Base-by-base conservation (phyloP, 2,797 vertebrate species). In the Scomberomorus guttatus region DNA sequence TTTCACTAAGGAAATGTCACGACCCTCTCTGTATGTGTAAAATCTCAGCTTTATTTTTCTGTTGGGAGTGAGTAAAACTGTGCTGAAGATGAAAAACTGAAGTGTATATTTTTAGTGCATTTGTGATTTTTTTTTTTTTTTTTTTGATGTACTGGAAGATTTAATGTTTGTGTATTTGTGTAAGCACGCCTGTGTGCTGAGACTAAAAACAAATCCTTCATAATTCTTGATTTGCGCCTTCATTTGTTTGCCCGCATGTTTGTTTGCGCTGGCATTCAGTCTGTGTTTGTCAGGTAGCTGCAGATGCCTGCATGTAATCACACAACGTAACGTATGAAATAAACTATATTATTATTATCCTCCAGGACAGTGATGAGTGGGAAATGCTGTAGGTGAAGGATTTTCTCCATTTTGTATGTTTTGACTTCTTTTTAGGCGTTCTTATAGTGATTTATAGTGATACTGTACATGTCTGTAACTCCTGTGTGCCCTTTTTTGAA, bases 261-360 rank as follows among this genome's bases (percentile, higher is more conserved):
- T 83, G 79, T 86, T 88, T 81, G 63, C 24, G 24, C 70, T 82
- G 83, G 65, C 82, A n/a, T 80, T 61, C 29, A 46, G 50, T 20
- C 1, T 25, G 12, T 67, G 64, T 75, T 77, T 84, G 65, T 81
- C 34, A 61, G 67, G 77, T 59, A 75, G 85, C 37, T 46, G 46
- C 4, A 60, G 77, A 77, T 77, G 81, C 72, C 62, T 72, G 50
- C 73, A 9, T 57, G 60, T 17, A 66, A 62, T 65, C 59, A 75
- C 13, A 82, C 58, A 72, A 61, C 18, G 73, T 72, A 42, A 72
- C 48, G 46, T 24, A 58, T 59, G 70, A 58, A 15, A 80, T 74
- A 18, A 63, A 79, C 64, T 27, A 81, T 58, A 75, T 65, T 17
- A 75, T 72, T 29, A 68, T 70, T 56, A 68, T 76, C 52, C 77